Percentiles rank a stretch among this genome's conserved stretches.
Evolutionary conservation across 2,113 vertebrate species (phyloP).

Genomic region (Rhinichthys klamathensis): DNA sequence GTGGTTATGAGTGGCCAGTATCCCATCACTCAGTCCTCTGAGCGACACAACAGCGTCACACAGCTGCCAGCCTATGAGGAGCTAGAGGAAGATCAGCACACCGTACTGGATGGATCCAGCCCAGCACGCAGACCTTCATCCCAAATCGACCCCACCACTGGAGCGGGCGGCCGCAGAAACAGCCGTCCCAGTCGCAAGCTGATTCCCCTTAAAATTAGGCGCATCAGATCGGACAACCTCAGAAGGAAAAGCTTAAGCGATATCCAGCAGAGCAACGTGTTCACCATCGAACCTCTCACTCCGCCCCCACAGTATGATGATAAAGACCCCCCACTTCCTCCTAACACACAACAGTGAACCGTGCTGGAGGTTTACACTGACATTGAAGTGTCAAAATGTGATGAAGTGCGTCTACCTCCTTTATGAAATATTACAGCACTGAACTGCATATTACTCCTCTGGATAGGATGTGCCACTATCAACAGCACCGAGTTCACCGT

Average conservation of each 20-base stretch:
- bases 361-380: slow-evolving; percentile 9
- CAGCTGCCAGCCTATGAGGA: slow-evolving; percentile 95
- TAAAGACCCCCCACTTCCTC: slow-evolving; percentile 68
- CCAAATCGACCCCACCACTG: background rate
- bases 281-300: slow-evolving; percentile 89
- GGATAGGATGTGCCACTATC: background rate
- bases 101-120: slow-evolving; percentile 54
- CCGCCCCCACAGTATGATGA: slow-evolving; percentile 93
- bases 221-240: slow-evolving; percentile 93
- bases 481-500: background rate
- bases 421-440: background rate
- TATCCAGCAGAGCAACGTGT: slow-evolving; percentile 60
- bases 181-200: slow-evolving; percentile 76
- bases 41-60: slow-evolving; percentile 76
- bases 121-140: fast-evolving
- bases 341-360: slow-evolving; percentile 12
- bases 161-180: slow-evolving; percentile 17
- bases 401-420: background rate
- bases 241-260: slow-evolving; percentile 80
- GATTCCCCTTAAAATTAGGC: slow-evolving; percentile 86
- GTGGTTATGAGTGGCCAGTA: slow-evolving; percentile 82
- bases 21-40: slow-evolving; percentile 69
- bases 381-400: slow-evolving; percentile 28
- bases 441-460: background rate
- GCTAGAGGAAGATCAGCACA: slow-evolving; percentile 73